Evolutionary conservation across 1,140 invertebrate species (phyloP), one percentile per base, ranked within the genome.

Genomic region (Bombus sibiricus): DNA sequence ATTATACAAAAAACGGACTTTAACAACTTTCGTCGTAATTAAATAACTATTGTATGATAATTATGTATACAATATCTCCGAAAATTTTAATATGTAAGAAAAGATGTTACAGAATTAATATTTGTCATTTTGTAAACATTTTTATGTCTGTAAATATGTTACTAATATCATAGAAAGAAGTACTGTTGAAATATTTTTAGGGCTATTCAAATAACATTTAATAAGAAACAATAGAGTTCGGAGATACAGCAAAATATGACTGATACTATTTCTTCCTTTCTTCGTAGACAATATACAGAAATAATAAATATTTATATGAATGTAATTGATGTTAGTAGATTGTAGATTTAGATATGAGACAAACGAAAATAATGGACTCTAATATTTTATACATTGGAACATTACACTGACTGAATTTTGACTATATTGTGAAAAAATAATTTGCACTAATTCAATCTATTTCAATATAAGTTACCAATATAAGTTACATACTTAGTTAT

Each of bases 331-430:
- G 39, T 85, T 72, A 59, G 57, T 47, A 68, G n/a, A n/a, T 47
- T 85, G 22, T 72, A 72, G 47, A 79, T n/a, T 80, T 85, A 41
- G 62, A 47, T 47, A 34, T n/a, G 22, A 75, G 3, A 32, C n/a
- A 64, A 85, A 74, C 39, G 32, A 53, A 57, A 81, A 80, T 28
- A 80, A 32, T 43, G 13, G 3, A 59, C 15, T 69, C 22, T 34
- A 43, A 72, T 85, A 85, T 85, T 85, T 85, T 85, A 59, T 85
- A 80, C 59, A 79, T 71, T 80, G 39, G 32, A 76, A 80, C 72
- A 85, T 72, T n/a, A 25, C 8, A 80, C 37, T 39, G 83, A 85
- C 76, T 85, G 76, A 72, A 85, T 79, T 72, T 25, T n/a, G 25
- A 72, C 3, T 82, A 6, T 9, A 43, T 74, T 37, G 13, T 28